Percentiles rank a stretch among this genome's conserved stretches.
Conservation (phyloP, 2,888 invertebrate species). For the Cyaniris semiargus region DNA sequence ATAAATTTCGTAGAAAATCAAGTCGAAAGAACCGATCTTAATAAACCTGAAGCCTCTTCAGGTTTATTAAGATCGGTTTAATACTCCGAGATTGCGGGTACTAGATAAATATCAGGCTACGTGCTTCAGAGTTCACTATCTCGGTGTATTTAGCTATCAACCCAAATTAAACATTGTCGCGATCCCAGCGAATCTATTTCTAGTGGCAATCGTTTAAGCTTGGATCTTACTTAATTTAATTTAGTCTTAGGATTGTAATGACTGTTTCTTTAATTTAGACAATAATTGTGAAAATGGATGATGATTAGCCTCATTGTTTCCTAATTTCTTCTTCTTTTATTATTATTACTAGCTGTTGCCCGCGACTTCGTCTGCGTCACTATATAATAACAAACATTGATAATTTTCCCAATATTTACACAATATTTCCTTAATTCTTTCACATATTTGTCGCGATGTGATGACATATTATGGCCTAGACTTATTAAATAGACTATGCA, state of each 20-base stretch:
- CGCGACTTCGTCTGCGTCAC: no score
- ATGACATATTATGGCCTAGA: no score
- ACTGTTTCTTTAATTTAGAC: background rate
- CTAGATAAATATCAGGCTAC: slow-evolving; percentile 9
- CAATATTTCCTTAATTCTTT: no score
- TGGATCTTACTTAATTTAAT: background rate
- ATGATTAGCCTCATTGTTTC: no score
- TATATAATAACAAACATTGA: no score
- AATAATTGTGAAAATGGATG: no score
- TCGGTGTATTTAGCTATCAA: slow-evolving; percentile 9
- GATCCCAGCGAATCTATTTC: background rate
- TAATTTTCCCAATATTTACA: no score
- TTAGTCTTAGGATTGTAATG: background rate
- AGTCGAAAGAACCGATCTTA: background rate
- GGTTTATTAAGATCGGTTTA: slow-evolving; percentile 9
- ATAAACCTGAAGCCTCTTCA: no score
- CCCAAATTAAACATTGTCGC: slow-evolving; percentile 1
- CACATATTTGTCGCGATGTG: no score
- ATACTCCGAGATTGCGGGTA: background rate
- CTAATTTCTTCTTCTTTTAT: no score
- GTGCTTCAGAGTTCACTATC: slow-evolving; percentile 12
- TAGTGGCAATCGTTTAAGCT: background rate
- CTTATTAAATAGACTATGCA: no score
- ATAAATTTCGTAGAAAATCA: background rate
- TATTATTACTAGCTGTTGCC: no score